phyloP scores from a whole-genome alignment of 2,797 vertebrate species.

The Pteropus rufus region DNA sequence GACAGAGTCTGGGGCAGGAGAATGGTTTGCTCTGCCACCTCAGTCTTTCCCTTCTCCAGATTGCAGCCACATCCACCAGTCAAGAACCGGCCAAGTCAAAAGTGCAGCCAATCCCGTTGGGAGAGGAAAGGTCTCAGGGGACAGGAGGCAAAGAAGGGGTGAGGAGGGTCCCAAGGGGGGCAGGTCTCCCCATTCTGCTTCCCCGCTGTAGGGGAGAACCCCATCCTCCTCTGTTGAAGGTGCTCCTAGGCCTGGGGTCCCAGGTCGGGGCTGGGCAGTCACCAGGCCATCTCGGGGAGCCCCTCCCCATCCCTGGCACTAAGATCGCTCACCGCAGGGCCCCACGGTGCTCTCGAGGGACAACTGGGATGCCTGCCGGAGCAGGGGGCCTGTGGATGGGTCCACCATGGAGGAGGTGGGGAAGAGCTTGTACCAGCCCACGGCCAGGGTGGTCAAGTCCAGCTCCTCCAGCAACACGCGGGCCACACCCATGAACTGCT shows the following conservation, averaged over 20 bases:
- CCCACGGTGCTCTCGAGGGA: constrained; percentile 98
- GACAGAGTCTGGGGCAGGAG: constrained; percentile 41
- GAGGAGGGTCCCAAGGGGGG: constrained; percentile 67
- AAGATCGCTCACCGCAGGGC: constrained; percentile 96
- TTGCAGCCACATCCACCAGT: constrained; percentile 51
- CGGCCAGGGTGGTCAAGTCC: constrained; percentile 96
- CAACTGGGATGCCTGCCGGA: constrained; percentile 98
- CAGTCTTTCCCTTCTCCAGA: constrained; percentile 46
- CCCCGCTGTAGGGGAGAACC: constrained; percentile 57
- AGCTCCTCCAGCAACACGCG: constrained; percentile 98
- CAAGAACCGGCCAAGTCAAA: constrained; percentile 62
- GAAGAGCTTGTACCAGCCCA: constrained; percentile 99
- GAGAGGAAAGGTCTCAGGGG: constrained; percentile 67
- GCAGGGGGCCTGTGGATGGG: constrained; percentile 93
- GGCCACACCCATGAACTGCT: constrained; percentile 99
- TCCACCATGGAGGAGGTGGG: constrained; percentile 99
- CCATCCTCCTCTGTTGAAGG: constrained; percentile 61
- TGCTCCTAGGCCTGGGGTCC: constrained; percentile 69
- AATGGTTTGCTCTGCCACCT: constrained; percentile 55
- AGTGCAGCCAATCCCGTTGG: constrained; percentile 69
- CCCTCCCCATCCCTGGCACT: constrained; percentile 79
- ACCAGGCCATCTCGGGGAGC: constrained; percentile 67
- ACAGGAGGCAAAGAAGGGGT: constrained; percentile 61
- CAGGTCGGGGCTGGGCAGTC: constrained; percentile 67
- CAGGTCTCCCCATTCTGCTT: constrained; percentile 70